Conservation (phyloP, 53 echinoderm and acorn worm genomes). For the Stichopus horrens region DNA sequence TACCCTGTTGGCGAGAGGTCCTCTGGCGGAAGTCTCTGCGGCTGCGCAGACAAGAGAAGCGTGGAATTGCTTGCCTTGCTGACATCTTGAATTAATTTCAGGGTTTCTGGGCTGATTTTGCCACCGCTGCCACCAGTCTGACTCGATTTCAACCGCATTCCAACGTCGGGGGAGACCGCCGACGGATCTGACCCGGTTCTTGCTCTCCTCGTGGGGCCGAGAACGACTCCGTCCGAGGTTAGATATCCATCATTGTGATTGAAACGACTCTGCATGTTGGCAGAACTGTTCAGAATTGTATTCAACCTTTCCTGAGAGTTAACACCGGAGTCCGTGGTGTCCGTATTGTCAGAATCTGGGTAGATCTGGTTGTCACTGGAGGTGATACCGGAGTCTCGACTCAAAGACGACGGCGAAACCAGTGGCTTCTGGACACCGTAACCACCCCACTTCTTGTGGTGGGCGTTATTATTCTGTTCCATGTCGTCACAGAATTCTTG, state of each 20-base stretch:
- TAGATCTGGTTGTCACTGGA: conserved; percentile 95
- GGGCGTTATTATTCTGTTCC: conserved; percentile 56
- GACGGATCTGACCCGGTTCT: conserved; percentile 80
- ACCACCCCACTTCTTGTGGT: conserved; percentile 48
- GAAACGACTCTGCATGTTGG: neutral
- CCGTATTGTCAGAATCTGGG: conserved; percentile 94
- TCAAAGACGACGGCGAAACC: conserved; percentile 82
- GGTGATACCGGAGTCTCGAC: conserved; percentile 87
- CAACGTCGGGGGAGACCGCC: conserved; percentile 33
- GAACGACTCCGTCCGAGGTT: conserved; percentile 8
- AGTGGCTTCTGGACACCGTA: conserved; percentile 49
- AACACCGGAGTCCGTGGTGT: conserved; percentile 92
- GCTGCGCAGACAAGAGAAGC: conserved; percentile 62
- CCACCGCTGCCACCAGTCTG: neutral
- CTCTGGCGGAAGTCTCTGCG: neutral
- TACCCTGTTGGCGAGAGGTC: neutral
- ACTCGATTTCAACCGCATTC: neutral
- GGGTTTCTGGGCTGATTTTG: conserved; percentile 71
- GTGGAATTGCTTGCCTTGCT: conserved; percentile 71
- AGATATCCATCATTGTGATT: conserved; percentile 45
- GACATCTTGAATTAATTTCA: conserved; percentile 74
- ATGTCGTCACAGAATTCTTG: conserved; percentile 65
- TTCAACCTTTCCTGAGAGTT: conserved; percentile 66
- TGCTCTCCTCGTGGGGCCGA: conserved; percentile 48
- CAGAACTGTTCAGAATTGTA: conserved; percentile 45